phyloP scores from a whole-genome alignment of 2,113 vertebrate species.

The Girardinichthys multiradiatus region DNA sequence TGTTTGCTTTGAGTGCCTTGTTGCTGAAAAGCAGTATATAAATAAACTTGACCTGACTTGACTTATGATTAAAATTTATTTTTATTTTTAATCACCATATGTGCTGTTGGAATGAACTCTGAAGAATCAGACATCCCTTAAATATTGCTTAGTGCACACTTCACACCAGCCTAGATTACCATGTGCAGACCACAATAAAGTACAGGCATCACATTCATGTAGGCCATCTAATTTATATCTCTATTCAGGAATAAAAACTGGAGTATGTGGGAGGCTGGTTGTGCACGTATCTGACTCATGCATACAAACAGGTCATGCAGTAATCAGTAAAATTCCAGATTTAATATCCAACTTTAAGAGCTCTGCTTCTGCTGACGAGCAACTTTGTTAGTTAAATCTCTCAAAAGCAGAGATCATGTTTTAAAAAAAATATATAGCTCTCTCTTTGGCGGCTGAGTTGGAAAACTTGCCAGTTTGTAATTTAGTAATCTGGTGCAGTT shows the following conservation, averaged over 20 bases:
- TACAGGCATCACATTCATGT: constrained; percentile 56
- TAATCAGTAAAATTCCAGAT: constrained; percentile 44
- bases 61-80: constrained; percentile 32
- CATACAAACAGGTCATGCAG: constrained; percentile 31
- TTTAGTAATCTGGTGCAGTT: constrained; percentile 22
- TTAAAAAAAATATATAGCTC: constrained; percentile 7
- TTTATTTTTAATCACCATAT: constrained; percentile 21
- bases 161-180: constrained; percentile 30
- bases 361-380: constrained; percentile 65
- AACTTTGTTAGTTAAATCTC: constrained; percentile 51
- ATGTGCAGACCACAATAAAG: constrained; percentile 41
- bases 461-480: constrained; percentile 30
- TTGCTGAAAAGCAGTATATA: too few species aligned
- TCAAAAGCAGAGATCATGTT: constrained; percentile 39
- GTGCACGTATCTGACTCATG: constrained; percentile 3
- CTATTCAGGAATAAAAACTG: constrained; percentile 49
- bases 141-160: constrained; percentile 66
- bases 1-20: too few species aligned
- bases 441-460: constrained; percentile 12
- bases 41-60: too few species aligned
- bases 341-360: constrained; percentile 52
- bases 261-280: constrained; percentile 11
- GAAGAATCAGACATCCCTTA: constrained; percentile 73
- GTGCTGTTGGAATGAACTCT: constrained; percentile 45
- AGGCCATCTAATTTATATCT: constrained; percentile 60